These are phyloP conservation scores for Mastomys natalensis DNA, from an alignment of 2,113 vertebrate genomes.

Conservation along the genomic window DNA sequence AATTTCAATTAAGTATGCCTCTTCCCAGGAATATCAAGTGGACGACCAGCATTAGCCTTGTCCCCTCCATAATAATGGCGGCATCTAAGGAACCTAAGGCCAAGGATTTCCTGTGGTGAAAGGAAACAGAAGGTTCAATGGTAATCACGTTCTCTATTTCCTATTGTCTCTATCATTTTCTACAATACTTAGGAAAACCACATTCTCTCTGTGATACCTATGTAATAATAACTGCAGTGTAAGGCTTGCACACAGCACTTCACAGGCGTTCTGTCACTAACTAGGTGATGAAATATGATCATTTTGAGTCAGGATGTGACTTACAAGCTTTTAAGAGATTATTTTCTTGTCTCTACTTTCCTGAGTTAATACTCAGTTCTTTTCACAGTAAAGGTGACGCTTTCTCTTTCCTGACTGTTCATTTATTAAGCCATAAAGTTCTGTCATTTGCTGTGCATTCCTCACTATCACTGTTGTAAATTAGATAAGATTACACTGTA, in stretches of 20 bases:
- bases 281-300: slow-evolving; percentile 16
- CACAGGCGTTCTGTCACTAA: background rate
- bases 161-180: background rate
- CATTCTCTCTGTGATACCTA: background rate
- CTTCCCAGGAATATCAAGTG: background rate
- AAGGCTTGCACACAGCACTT: background rate
- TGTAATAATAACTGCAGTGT: background rate
- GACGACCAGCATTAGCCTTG: background rate
- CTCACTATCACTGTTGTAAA: slow-evolving; percentile 25
- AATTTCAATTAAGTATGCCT: background rate
- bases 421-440: slow-evolving; percentile 55
- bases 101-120: background rate
- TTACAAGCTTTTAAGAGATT: slow-evolving; percentile 15
- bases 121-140: background rate
- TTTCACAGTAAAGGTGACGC: slow-evolving; percentile 52
- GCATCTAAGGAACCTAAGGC: background rate
- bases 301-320: background rate
- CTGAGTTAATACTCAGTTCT: background rate
- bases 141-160: background rate
- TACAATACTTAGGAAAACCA: background rate
- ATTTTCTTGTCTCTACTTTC: slow-evolving; percentile 24
- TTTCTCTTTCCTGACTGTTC: slow-evolving; percentile 42
- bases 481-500: slow-evolving; percentile 38
- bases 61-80: background rate
- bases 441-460: background rate